Conservation (phyloP, 2,888 invertebrate genomes). For the Elmis aenea region DNA sequence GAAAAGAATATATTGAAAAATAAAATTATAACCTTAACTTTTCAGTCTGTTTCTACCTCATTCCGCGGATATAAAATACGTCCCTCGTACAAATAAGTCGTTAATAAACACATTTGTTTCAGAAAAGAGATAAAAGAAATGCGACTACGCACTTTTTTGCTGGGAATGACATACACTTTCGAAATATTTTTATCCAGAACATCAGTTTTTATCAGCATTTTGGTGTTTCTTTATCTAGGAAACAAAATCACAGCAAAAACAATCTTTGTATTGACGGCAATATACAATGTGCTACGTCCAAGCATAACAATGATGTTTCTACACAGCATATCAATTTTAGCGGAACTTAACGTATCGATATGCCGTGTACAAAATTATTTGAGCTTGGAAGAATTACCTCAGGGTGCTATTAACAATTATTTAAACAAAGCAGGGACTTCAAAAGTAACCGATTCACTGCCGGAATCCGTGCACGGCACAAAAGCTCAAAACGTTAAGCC, state of each 20-base stretch:
- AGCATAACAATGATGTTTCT: constrained; percentile 91
- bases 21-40: no score
- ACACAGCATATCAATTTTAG: constrained; percentile 74
- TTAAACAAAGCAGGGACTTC: no score
- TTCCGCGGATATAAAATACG: no score
- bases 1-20: no score
- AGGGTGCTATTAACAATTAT: neutral
- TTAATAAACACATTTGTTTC: constrained; percentile 30
- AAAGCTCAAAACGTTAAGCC: no score
- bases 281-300: constrained; percentile 83
- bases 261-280: constrained; percentile 84
- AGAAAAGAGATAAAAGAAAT: constrained; percentile 71
- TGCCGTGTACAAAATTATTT: constrained; percentile 61
- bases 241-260: constrained; percentile 72
- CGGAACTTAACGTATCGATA: constrained; percentile 75
- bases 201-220: constrained; percentile 78
- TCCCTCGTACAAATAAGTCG: constrained; percentile 4
- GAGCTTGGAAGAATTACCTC: constrained; percentile 47
- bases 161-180: constrained; percentile 73
- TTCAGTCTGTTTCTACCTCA: no score
- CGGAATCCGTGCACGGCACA: no score
- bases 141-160: constrained; percentile 68
- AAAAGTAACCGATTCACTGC: no score
- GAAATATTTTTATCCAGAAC: constrained; percentile 86
- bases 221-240: constrained; percentile 69